Conservation (phyloP, 2,888 invertebrate species). For the Stratiomys singularior region DNA sequence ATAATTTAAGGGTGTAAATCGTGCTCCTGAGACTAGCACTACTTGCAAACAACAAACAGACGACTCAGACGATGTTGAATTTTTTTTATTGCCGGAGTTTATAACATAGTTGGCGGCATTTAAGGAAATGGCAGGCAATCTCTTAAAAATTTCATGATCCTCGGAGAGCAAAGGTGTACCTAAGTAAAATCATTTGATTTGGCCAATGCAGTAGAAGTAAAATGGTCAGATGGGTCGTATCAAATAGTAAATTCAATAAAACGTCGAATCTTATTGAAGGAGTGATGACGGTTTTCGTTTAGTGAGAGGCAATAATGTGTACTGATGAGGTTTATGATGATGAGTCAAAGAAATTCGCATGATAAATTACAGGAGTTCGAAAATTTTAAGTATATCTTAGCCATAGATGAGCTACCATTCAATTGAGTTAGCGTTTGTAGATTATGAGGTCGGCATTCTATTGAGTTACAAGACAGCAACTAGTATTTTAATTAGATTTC, state of each 20-base stretch:
- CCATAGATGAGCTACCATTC: too few relatives aligned
- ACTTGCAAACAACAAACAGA: background rate
- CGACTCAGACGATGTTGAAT: too few relatives aligned
- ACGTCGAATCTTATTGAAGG: background rate
- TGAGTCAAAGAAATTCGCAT: too few relatives aligned
- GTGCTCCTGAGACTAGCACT: slow-evolving; percentile 32
- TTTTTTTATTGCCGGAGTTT: background rate
- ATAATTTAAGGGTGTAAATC: slow-evolving; percentile 40
- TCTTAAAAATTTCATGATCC: background rate
- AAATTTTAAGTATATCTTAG: too few relatives aligned
- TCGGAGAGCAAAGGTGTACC: background rate
- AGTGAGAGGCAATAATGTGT: too few relatives aligned
- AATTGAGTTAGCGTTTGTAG: too few relatives aligned
- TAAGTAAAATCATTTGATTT: too few relatives aligned
- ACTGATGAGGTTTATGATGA: too few relatives aligned
- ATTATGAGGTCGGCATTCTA: too few relatives aligned
- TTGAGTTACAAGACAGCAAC: too few relatives aligned
- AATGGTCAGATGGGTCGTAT: background rate
- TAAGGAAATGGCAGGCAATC: background rate
- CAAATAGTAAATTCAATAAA: background rate
- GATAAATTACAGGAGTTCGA: too few relatives aligned
- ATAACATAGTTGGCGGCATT: background rate
- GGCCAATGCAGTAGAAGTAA: background rate
- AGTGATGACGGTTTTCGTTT: background rate
- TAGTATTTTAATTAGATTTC: too few relatives aligned